Percentiles rank a stretch among this genome's conserved stretches.
Evolutionary conservation across 2,888 invertebrate species (phyloP).

Genomic region (Scaeva pyrastri): DNA sequence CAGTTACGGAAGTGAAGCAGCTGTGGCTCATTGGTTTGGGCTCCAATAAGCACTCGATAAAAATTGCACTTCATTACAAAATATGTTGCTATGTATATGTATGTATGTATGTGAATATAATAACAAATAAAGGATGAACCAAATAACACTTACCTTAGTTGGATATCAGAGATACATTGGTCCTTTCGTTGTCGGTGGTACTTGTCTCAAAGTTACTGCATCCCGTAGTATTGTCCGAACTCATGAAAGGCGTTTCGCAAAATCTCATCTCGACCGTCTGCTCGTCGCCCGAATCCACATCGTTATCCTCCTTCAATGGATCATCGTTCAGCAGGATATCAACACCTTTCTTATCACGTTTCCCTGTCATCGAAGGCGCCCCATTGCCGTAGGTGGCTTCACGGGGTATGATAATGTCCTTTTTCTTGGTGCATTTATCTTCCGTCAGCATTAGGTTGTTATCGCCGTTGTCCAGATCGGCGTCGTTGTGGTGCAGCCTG

Average conservation of each 20-base stretch:
- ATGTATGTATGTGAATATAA: no score
- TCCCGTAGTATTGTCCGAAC: constrained; percentile 82
- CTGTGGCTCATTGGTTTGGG: no score
- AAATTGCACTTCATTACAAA: no score
- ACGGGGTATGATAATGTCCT: constrained; percentile 81
- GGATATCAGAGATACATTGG: constrained; percentile 63
- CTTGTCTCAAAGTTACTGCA: constrained; percentile 80
- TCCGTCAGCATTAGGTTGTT: constrained; percentile 81
- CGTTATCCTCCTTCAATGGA: constrained; percentile 79
- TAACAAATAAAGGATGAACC: background rate
- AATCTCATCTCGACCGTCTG: constrained; percentile 82
- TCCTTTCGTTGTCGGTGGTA: constrained; percentile 73
- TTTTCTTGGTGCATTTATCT: constrained; percentile 81
- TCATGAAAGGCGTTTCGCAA: constrained; percentile 82
- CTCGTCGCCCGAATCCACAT: constrained; percentile 81
- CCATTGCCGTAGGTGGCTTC: constrained; percentile 83
- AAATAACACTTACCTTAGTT: constrained; percentile 78
- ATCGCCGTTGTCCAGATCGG: constrained; percentile 80
- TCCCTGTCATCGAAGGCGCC: constrained; percentile 77
- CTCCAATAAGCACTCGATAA: no score
- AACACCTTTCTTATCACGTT: constrained; percentile 79
- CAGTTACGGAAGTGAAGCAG: no score
- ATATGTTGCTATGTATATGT: no score
- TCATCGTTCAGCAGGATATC: constrained; percentile 80
- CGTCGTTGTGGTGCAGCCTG: constrained; percentile 80